These are phyloP conservation scores for human DNA, from an alignment of 2,113 vertebrate genomes.

Conservation along the genomic window GRCh38 chr2:68771001-68771500, in stretches of 20 bases:
- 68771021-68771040: not conserved
- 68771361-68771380: not conserved
- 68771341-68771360: not conserved
- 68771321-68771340: not conserved
- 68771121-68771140: not conserved
- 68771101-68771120: not conserved
- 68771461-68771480: slow-evolving; percentile 34
- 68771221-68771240: not conserved
- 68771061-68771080: not conserved
- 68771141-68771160: not conserved
- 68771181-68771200: not conserved
- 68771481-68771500: slow-evolving; percentile 27
- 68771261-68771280: fast-evolving
- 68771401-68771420: slow-evolving; percentile 49
- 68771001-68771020: not conserved
- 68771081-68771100: not conserved
- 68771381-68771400: slow-evolving; percentile 11
- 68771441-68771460: slow-evolving; percentile 61
- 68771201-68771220: not conserved
- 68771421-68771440: slow-evolving; percentile 40
- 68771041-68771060: not conserved
- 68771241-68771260: not conserved
- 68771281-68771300: not conserved
- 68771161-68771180: not conserved
- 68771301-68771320: not conserved